Conservation (phyloP, 2,888 invertebrate species). For the Stramonita haemastoma region DNA sequence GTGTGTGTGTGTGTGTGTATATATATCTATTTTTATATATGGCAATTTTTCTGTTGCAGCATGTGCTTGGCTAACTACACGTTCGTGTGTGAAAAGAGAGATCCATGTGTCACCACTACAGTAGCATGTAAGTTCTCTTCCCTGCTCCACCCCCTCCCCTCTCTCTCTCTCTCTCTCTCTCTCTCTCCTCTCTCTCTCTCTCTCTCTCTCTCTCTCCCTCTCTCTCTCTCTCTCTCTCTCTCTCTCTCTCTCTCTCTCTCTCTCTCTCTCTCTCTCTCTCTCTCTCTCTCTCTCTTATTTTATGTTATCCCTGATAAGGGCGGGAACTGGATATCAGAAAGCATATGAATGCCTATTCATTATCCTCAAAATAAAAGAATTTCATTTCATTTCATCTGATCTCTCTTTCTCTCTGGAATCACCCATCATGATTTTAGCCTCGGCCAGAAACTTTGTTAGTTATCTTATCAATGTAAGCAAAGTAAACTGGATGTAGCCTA, state of each 20-base stretch:
- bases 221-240: slow-evolving; percentile 13
- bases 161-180: neutral
- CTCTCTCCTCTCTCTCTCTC: neutral
- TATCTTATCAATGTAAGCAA: too few relatives aligned
- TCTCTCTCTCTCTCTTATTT: neutral
- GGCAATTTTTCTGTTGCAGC: neutral
- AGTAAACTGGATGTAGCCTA: too few relatives aligned
- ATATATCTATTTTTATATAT: neutral
- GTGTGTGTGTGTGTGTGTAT: neutral
- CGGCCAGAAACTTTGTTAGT: too few relatives aligned
- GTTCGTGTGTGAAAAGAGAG: neutral
- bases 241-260: slow-evolving; percentile 18
- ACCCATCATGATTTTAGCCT: too few relatives aligned
- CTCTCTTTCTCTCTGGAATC: neutral
- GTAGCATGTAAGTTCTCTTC: neutral
- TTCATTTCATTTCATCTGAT: neutral
- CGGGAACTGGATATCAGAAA: too few relatives aligned
- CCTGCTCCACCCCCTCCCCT: neutral
- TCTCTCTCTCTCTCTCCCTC: neutral
- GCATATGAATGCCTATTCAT: too few relatives aligned
- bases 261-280: neutral
- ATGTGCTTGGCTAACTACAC: slow-evolving; percentile 16
- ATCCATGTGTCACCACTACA: neutral
- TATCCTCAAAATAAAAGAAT: too few relatives aligned
- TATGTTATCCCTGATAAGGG: too few relatives aligned